Evolutionary conservation across 2,797 vertebrate genomes (phyloP), one percentile per base, ranked within the genome.

Genomic region (Valencia hispanica): DNA sequence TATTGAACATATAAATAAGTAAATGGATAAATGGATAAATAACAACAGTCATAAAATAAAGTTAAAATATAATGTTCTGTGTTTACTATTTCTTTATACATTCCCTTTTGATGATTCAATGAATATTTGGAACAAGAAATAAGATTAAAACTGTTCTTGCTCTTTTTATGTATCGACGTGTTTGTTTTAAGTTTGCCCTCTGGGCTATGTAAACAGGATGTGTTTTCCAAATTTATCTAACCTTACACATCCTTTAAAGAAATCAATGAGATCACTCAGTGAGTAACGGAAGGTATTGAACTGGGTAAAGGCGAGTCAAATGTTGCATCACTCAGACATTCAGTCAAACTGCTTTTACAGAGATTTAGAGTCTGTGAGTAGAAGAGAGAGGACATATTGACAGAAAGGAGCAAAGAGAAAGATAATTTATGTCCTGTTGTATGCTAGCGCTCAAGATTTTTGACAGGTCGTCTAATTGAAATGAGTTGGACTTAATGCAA

Each of bases 401-500:
- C 47, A 81, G 57, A 53, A 51, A 84, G 74, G 48, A 80, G 70
- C 32, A 59, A 57, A 61, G 59, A 73, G 43, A 68, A 79, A 48
- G 66, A 81, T 14, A 68, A 77, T 66, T 41, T 18, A 48, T n/a
- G 30, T 34, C 65, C 45, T 77, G 81, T 76, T 71, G n/a, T 81
- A 75, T 78, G 74, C 59, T 41, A 36, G 51, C 36, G 18, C 41
- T 59, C 36, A 75, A 68, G 74, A 70, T 78, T 75, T 85, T 75
- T 66, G 79, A 82, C 68, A 59, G 72, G 55, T 53, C 45, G 27
- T 61, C 70, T 85, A 81, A 91, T 81, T 74, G 68, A 80, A 53
- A 82, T 81, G 43, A 79, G 70, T 30, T 76, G 57, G 77, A 84
- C 88, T 79, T 65, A 85, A 83, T 27, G 59, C 77, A 25, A 27